Evolutionary conservation across 2,888 invertebrate species (phyloP), one percentile per base, ranked within the genome.

Genomic region (Drosophila helvetica): DNA sequence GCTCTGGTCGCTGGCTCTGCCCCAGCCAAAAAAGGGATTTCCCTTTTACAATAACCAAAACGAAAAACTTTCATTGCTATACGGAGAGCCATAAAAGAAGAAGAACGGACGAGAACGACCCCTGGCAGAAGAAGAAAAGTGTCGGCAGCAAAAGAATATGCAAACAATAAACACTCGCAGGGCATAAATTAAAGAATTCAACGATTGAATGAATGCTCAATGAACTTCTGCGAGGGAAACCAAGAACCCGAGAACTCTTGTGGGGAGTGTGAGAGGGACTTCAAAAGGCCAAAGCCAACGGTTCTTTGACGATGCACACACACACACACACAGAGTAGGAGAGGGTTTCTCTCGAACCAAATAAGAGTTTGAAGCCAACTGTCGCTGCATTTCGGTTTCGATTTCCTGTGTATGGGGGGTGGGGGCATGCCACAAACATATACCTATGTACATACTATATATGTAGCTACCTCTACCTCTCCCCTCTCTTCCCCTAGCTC

Each of bases 21-120:
- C 33, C 52, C 52, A 67, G 67, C 74, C 82, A 38, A 87, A 87
- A 84, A 89, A 80, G 86, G 86, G 83, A 77, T 87, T 89, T 89
- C 89, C 89, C 89, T 86, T 86, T 86, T 85, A 67, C 61, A 81
- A 61, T 46, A 12, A 17, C 33, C 43, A 66, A 66, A 25, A 45
- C 70, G 51, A 73, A 77, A 77, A 78, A 87, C 89, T 87, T 89
- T 89, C 89, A 69, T 84, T 86, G 69, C 56, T 57, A 72, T 64
- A 70, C 61, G 62, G 74, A 73, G 59, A 79, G 25, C 42, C 47
- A 18, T 15, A 42, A 69, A 45, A 30, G n/a, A 48, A n/a, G 42
- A 5, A 53, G 51, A 51, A 43, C 19, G 19, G 17, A 47, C 53
- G 38, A 30, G 38, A 30, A 73, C 38, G 38, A 38, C 38, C 38